Base-by-base conservation (phyloP, 2,888 invertebrate species). In the Hedychridium roseum region DNA sequence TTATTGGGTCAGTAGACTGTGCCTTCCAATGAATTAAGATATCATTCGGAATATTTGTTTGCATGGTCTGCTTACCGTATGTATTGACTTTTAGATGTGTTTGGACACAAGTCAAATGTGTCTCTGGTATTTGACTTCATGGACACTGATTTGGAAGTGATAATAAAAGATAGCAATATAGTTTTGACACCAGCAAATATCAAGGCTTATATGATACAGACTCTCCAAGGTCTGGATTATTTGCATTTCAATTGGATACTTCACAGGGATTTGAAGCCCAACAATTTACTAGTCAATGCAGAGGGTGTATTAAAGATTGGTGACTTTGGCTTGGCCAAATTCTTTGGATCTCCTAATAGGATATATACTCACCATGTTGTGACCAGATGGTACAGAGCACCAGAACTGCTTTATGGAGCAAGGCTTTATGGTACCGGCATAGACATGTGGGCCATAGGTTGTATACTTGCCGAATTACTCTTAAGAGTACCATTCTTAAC, bases 401-500 rank as follows among this genome's bases (percentile, higher is more conserved):
- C 99, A 1, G 99, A 99, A 79, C 81, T 99, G 20, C 81, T 99
- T 26, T 97, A 92, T 81, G 99, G 99, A 14, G 95, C 98, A 0
- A 85, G 93, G 35, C 91, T 93, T 72, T 99, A 99, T 79, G 92
- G 95, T 9, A 92, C 91, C 7, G 95, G 95, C 1, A 92, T 99
- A 11, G 99, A 99, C 74, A 96, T 98, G 84, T 99, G 99, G 99
- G 97, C 99, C 2, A 88, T 97, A 7, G 99, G 99, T 2, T 99
- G 99, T 77, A 98, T 99, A 72, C 79, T 99, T 54, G 99, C 97
- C 0, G 99, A 99, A 80, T 82, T 99, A 14, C 80, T 95, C 37
- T 81, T 95, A n/a, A 82, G 95, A 56, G 88, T 91, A 2, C 98
- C 99, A 1, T 91, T 99, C 71, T 84, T 99, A 52, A 95, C 97